These are phyloP conservation scores for Hetaerina titia DNA, from an alignment of 2,888 invertebrate genomes.

Conservation along the genomic window DNA sequence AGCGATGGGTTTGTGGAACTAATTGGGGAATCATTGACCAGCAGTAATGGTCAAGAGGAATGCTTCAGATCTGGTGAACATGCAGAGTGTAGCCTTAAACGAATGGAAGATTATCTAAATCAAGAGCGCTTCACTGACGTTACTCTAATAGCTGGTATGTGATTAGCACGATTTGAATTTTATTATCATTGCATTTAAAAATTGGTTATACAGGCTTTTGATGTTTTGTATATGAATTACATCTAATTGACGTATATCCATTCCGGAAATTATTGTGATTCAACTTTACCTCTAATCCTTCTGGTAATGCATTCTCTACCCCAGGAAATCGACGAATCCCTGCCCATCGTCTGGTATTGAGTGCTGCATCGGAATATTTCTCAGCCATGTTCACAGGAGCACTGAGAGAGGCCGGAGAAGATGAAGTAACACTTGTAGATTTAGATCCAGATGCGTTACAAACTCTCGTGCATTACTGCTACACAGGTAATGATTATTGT, in stretches of 20 bases:
- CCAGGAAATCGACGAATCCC: conserved; percentile 82
- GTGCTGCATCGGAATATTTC: conserved; percentile 96
- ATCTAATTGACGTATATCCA: conserved; percentile 66
- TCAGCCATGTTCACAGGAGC: conserved; percentile 97
- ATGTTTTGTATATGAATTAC: neutral
- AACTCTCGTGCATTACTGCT: conserved; percentile 92
- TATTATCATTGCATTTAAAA: no score
- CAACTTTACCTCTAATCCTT: neutral
- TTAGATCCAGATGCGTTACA: conserved; percentile 92
- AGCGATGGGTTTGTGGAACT: neutral
- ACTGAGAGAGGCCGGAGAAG: conserved; percentile 89
- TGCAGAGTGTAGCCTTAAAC: conserved; percentile 88
- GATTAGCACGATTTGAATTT: neutral
- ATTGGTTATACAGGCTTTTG: no score
- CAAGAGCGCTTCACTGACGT: conserved; percentile 93
- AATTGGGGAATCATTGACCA: neutral
- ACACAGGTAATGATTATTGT: conserved; percentile 83
- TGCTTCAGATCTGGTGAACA: conserved; percentile 88
- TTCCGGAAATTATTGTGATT: neutral
- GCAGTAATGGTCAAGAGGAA: conserved; percentile 82
- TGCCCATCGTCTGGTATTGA: conserved; percentile 92
- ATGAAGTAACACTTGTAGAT: conserved; percentile 90
- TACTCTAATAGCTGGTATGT: conserved; percentile 87
- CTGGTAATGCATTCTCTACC: conserved; percentile 66
- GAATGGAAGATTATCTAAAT: conserved; percentile 90